These are phyloP conservation scores for Poecilia latipinna DNA, from an alignment of 2,113 vertebrate species.

Conservation along the genomic window DNA sequence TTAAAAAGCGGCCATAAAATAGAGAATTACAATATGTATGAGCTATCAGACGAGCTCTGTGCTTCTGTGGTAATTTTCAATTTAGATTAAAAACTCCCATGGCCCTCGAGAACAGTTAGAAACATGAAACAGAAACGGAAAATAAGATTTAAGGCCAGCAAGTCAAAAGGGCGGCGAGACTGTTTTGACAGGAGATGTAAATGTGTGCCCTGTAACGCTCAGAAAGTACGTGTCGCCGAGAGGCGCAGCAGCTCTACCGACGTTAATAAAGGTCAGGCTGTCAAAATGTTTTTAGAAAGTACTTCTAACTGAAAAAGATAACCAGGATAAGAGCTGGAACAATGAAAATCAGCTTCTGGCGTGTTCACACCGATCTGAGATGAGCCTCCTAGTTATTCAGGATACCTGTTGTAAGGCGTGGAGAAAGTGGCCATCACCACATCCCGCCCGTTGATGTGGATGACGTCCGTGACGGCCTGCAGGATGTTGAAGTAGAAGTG, in stretches of 20 bases:
- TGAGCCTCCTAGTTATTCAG: not conserved
- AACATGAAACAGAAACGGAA: slow-evolving; percentile 38
- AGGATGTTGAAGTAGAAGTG: slow-evolving; percentile 99
- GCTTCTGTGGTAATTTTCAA: slow-evolving; percentile 75
- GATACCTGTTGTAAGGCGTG: slow-evolving; percentile 97
- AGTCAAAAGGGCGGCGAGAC: slow-evolving; percentile 50
- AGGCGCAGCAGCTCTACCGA: slow-evolving; percentile 22
- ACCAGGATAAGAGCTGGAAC: slow-evolving; percentile 48
- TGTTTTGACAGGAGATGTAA: slow-evolving; percentile 61
- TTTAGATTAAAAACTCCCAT: slow-evolving; percentile 70
- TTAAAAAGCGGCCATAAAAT: slow-evolving; percentile 75
- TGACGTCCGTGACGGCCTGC: slow-evolving; percentile 94
- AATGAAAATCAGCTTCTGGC: slow-evolving; percentile 31
- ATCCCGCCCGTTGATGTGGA: slow-evolving; percentile 90
- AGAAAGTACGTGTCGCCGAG: slow-evolving; percentile 32
- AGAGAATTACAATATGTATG: slow-evolving; percentile 70
- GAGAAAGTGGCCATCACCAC: slow-evolving; percentile 98
- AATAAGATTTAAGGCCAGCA: slow-evolving; percentile 58
- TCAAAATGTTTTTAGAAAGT: slow-evolving; percentile 44
- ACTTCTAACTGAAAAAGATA: slow-evolving; percentile 39
- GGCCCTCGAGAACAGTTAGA: slow-evolving; percentile 35
- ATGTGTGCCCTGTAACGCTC: slow-evolving; percentile 50
- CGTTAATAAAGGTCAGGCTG: slow-evolving; percentile 60
- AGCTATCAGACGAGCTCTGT: slow-evolving; percentile 64
- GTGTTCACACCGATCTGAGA: slow-evolving; percentile 4